Percentiles rank a stretch among this genome's conserved stretches.
Conservation (phyloP, 2,888 invertebrate genomes). For the Orchesellides sinensis region DNA sequence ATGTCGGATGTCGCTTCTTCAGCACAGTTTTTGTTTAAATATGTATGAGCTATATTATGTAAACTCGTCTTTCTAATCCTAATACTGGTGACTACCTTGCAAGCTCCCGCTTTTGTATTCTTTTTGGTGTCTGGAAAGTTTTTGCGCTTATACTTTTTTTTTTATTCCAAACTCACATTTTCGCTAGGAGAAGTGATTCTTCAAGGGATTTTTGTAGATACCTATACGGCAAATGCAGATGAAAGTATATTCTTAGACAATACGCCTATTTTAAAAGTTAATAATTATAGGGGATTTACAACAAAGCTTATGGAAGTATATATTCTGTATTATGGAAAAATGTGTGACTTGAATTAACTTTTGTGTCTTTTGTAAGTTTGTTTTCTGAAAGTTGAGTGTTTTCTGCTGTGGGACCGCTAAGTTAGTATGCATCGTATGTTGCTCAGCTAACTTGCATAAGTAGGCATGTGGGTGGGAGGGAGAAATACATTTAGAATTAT, state of each 20-base stretch:
- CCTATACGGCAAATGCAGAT: too few species aligned
- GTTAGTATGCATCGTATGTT: background rate
- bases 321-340: background rate
- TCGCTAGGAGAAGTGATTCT: too few species aligned
- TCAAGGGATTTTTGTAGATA: too few species aligned
- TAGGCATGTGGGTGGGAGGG: constrained; percentile 6
- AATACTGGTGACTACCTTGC: background rate
- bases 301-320: background rate
- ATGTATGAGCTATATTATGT: background rate
- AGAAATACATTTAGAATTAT: too few species aligned
- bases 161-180: too few species aligned
- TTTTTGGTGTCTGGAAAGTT: constrained; percentile 41
- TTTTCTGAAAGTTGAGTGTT: background rate
- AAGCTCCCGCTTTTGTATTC: constrained; percentile 13
- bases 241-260: too few species aligned
- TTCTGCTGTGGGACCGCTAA: background rate
- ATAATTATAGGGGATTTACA: constrained; percentile 2
- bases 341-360: constrained; percentile 35
- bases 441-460: background rate
- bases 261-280: too few species aligned
- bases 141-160: too few species aligned
- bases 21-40: background rate
- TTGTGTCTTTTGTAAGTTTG: constrained; percentile 22
- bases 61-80: constrained; percentile 23
- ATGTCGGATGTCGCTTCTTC: background rate